Conservation (phyloP, 2,113 vertebrate species). For the Hymenochirus boettgeri region DNA sequence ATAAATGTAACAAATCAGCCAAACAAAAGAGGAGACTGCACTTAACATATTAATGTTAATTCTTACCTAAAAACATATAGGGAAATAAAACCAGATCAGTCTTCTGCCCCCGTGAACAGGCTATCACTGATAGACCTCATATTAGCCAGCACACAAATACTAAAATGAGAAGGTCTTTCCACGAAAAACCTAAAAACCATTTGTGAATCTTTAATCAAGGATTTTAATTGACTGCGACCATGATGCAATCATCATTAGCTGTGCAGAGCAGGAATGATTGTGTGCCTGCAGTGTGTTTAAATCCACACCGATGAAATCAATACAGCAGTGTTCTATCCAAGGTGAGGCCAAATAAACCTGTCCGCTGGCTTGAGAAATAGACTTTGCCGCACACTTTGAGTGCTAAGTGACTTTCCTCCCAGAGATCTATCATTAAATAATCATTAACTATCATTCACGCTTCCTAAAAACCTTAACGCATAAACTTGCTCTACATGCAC, state of each 20-base stretch:
- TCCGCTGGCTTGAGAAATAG: slow-evolving; percentile 62
- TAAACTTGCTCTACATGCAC: slow-evolving; percentile 44
- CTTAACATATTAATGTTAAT: too few species aligned
- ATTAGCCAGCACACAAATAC: too few species aligned
- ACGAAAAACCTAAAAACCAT: not conserved
- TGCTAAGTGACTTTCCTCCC: slow-evolving; percentile 63
- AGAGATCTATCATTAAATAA: slow-evolving; percentile 63
- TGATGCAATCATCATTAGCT: slow-evolving; percentile 43
- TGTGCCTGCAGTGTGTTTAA: slow-evolving; percentile 62
- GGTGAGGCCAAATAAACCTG: slow-evolving; percentile 68
- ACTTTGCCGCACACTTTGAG: slow-evolving; percentile 56
- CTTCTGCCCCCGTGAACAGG: too few species aligned
- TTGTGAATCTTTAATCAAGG: not conserved
- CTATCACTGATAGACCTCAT: too few species aligned
- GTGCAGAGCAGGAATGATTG: slow-evolving; percentile 54
- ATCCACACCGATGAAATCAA: slow-evolving; percentile 60
- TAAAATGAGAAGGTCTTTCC: not conserved
- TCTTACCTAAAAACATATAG: too few species aligned
- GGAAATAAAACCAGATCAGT: too few species aligned
- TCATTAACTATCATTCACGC: slow-evolving; percentile 62
- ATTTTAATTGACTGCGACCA: slow-evolving; percentile 21
- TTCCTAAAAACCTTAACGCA: slow-evolving; percentile 60
- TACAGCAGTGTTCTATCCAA: slow-evolving; percentile 60
- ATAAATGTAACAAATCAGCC: too few species aligned
- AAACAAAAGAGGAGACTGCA: too few species aligned